Evolutionary conservation across 2,888 invertebrate genomes (phyloP), one percentile per base, ranked within the genome.

Genomic region (Dione vanillae): DNA sequence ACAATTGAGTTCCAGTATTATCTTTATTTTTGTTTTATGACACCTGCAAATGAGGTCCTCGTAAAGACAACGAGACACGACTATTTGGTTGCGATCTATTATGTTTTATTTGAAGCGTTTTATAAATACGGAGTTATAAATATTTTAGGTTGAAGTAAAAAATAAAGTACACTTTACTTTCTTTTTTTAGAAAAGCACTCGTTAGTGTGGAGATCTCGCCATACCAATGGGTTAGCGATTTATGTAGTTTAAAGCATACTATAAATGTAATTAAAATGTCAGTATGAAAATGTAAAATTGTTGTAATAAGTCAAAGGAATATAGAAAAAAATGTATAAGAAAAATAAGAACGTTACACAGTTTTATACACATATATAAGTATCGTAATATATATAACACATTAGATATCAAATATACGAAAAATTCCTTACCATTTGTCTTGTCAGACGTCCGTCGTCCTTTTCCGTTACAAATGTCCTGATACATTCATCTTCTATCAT

Each of bases 1-100:
- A 77, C 83, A 84, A 82, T 82, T 80, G 76, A 73, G 79, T 82
- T 82, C 78, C 78, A 80, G 85, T 56, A 56, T 86, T 88, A 87
- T 85, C 87, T 89, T 88, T 86, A 87, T 85, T 79, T 82, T 84
- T 79, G 77, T 83, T 89, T 89, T 87, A 89, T 83, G 85, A 79
- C 77, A 78, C 77, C 72, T 81, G 80, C 83, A 85, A 86, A 87
- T 84, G 85, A 86, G 84, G 82, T 86, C 82, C 74, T 78, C 49
- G 67, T 74, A 74, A 72, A 72, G 62, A 67, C 59, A 72, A 70
- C 37, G 61, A 43, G 40, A 27, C 40, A 45, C 11, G 37, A 14
- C 27, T 35, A 45, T 61, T 61, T 7, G 14, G 35, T 35, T 45
- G 35, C 45, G n/a, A 27, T 27, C 35, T 56, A 40, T 56, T 56